Evolutionary conservation across 1,140 invertebrate genomes (phyloP), one percentile per base, ranked within the genome.

Genomic region (Akabosia matsudoensis): DNA sequence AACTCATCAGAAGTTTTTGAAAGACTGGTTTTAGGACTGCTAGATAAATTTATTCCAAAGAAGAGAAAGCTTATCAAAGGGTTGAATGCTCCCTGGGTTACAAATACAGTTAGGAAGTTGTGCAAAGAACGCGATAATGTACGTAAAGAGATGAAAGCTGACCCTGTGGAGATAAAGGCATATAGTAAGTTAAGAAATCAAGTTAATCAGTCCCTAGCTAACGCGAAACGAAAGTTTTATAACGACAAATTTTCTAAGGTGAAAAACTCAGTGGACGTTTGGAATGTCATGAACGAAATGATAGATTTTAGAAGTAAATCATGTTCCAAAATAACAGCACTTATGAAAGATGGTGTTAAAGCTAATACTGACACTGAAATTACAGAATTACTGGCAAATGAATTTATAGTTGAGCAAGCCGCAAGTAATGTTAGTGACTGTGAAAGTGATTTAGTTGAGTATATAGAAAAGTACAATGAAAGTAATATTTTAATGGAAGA

Each of bases 241-340:
- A 28, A 31, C 7, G n/a, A 30, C 2, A 67, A 67, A 67, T 67
- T 67, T 22, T 10, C 3, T 67, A 31, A 31, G 7, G 61, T 31
- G 10, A 67, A 2, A 31, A 3, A 3, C 1, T 67, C 61, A 7
- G 22, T 61, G 3, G 24, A 28, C n/a, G 61, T 67, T 2, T 67
- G 61, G 61, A 31, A 61, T 61, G 30, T 67, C 1, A 67, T 67
- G 61, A 67, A 67, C 31, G 28, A 67, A 67, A 28, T 67, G 4
- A 67, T 31, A 3, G 13, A 30, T 67, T 67, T 67, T 67, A 28
- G 61, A 13, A 31, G 7, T 10, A 67, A 67, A 67, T 7, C 28
- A 28, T 28, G 24, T 7, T 7, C 31, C 37, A 45, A 18, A 45
- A 31, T 67, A 10, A 10, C 24, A 30, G 31, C 2, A 7, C 30